Base-by-base conservation (phyloP, 2,888 invertebrate species). In the Sisyra terminalis region DNA sequence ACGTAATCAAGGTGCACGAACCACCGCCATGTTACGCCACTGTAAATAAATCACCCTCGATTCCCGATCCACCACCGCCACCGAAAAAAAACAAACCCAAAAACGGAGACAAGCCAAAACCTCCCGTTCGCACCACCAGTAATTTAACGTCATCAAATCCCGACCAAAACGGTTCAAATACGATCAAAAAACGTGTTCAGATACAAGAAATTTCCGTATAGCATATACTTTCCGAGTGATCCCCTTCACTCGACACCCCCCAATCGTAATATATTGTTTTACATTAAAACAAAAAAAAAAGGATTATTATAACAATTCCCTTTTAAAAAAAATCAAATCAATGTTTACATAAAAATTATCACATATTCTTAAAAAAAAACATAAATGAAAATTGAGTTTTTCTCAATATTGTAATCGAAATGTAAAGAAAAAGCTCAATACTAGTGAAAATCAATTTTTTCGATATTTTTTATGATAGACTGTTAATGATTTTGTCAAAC, bases 121-220 rank as follows among this genome's bases (percentile, higher is more conserved):
- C 63, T 2, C 64, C 63, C 3, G 50, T 59, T 35, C 51, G 63
- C 34, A 60, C 63, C 8, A 57, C 61, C 1, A 62, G 61, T 47
- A 61, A 61, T 53, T 65, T 64, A 63, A 59, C 64, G 49, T 59
- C 60, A 49, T 48, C 24, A 50, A 50, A 45, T 49, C 50, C 40
- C 52, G 51, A 42, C 50, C 54, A 54, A 51, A 52, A 47, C 51
- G 58, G 45, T 29, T 29, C 16, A 18, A 38, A 37, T 51, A 58
- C 77, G 17, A 67, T 78, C 50, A 82, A 82, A 62, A 83, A 82
- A 60, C 72, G 82, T 55, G 82, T 82, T 46, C 82, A 82, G 63
- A 82, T 82, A 52, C 81, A 82, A 61, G 82, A 83, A 63, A 82
- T 82, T 59, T 79, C 80, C 46, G 82, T 83, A 58, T 82, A 78